A percentile compares a stretch with the other conserved stretches of the same genome.
Conservation (phyloP, 2,888 invertebrate genomes). For the Hedya salicella region DNA sequence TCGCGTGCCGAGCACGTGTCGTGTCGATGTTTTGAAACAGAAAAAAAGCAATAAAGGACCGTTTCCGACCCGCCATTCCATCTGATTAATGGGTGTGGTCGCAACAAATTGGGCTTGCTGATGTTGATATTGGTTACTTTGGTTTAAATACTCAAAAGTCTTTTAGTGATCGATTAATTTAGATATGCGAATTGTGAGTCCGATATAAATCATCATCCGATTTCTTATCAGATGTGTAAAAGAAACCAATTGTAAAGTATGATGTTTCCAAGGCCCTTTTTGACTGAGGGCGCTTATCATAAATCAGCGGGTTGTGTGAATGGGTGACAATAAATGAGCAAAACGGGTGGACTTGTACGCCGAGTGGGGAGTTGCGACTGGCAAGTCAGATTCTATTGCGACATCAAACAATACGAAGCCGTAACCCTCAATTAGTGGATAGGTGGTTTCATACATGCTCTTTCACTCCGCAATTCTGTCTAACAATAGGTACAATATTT, state of each 20-base stretch:
- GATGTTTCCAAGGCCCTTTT: no score
- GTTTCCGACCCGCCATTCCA: conserved; percentile 32
- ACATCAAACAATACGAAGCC: conserved; percentile 45
- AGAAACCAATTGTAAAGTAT: no score
- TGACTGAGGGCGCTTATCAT: conserved; percentile 43
- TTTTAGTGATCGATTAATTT: conserved; percentile 13
- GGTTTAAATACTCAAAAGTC: conserved; percentile 23
- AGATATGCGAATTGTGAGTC: background rate
- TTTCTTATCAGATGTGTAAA: no score
- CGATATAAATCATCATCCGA: no score
- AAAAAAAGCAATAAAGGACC: conserved; percentile 30
- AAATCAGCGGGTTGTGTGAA: conserved; percentile 47
- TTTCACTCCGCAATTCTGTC: no score
- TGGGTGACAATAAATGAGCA: conserved; percentile 43
- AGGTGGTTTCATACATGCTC: conserved; percentile 25
- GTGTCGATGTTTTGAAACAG: conserved; percentile 31
- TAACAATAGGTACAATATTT: no score
- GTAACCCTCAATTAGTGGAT: conserved; percentile 45
- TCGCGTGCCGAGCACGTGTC: conserved; percentile 37
- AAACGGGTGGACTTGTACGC: conserved; percentile 27
- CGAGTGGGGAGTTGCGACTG: conserved; percentile 29
- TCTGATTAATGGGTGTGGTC: conserved; percentile 32
- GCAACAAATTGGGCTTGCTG: conserved; percentile 23
- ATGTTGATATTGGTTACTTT: conserved; percentile 18
- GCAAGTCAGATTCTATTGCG: conserved; percentile 32